Percentiles rank a stretch among this genome's conserved stretches.
These are phyloP conservation scores for Ceramica pisi DNA, from an alignment of 2,888 invertebrate genomes.

Conservation along the genomic window DNA sequence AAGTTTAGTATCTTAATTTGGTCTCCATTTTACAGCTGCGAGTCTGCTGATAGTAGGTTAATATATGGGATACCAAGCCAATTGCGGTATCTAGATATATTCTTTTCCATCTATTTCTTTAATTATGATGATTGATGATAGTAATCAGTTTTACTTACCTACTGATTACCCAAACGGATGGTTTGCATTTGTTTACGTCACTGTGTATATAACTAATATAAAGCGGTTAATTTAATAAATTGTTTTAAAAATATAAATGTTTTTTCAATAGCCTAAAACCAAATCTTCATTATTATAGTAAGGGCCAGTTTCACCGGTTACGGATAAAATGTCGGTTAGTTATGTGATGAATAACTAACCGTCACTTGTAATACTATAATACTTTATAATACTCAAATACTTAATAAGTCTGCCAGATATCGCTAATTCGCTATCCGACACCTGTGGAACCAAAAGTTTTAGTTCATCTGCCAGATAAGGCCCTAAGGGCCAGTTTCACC, in stretches of 20 bases:
- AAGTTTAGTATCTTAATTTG: conserved; percentile 75
- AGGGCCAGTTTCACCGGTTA: too few relatives aligned
- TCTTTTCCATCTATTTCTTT: conserved; percentile 46
- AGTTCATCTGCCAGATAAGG: too few relatives aligned
- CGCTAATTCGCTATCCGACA: too few relatives aligned
- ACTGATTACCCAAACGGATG: conserved; percentile 73
- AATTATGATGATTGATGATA: conserved; percentile 65
- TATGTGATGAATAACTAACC: too few relatives aligned
- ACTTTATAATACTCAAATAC: too few relatives aligned
- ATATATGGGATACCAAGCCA: conserved; percentile 66
- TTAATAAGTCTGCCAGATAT: too few relatives aligned
- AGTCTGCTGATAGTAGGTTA: conserved; percentile 67
- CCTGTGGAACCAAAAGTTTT: too few relatives aligned
- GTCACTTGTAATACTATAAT: too few relatives aligned
- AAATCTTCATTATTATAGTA: background rate
- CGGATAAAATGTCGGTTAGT: too few relatives aligned
- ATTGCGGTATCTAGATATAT: conserved; percentile 65
- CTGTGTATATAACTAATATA: conserved; percentile 90
- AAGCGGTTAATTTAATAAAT: conserved; percentile 90
- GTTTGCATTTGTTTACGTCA: conserved; percentile 89
- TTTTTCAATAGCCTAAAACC: conserved; percentile 30
- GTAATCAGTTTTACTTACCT: conserved; percentile 68
- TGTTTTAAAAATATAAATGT: conserved; percentile 83
- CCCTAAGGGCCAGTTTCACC: too few relatives aligned
- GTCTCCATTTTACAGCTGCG: conserved; percentile 67